Percentiles rank a stretch among this genome's conserved stretches.
Conservation (phyloP, 2,888 invertebrate species). For the Strigamia crassipes region DNA sequence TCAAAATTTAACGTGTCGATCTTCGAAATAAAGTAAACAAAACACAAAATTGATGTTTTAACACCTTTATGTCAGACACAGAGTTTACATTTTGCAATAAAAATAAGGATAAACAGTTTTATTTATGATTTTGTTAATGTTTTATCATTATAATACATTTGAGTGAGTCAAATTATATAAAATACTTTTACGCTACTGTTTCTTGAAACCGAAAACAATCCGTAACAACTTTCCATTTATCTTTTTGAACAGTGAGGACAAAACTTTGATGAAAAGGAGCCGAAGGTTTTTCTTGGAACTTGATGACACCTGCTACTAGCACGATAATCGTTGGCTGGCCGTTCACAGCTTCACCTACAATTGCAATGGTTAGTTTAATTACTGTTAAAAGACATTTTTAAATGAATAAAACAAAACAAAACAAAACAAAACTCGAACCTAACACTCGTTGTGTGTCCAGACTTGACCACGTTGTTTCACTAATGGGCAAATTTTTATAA, state of each 20-base stretch:
- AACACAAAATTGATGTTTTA: no score
- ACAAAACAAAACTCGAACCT: slow-evolving; percentile 62
- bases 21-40: no score
- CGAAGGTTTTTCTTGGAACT: slow-evolving; percentile 66
- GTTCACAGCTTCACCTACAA: slow-evolving; percentile 66
- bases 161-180: no score
- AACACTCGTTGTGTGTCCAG: slow-evolving; percentile 85
- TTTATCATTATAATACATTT: no score
- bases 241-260: slow-evolving; percentile 81
- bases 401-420: no score
- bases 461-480: slow-evolving; percentile 75
- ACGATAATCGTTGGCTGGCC: slow-evolving; percentile 81
- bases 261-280: slow-evolving; percentile 84
- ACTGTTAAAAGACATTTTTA: slow-evolving; percentile 56
- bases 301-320: slow-evolving; percentile 80
- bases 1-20: background rate
- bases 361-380: slow-evolving; percentile 52
- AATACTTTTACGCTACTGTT: slow-evolving; percentile 46
- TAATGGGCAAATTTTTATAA: slow-evolving; percentile 78
- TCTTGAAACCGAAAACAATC: slow-evolving; percentile 84
- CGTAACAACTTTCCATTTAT: slow-evolving; percentile 92
- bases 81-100: no score
- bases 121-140: no score
- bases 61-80: background rate
- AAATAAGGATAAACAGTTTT: no score